These are phyloP conservation scores for Notospermus geniculatus DNA, from an alignment of 1,140 invertebrate species.

Conservation along the genomic window DNA sequence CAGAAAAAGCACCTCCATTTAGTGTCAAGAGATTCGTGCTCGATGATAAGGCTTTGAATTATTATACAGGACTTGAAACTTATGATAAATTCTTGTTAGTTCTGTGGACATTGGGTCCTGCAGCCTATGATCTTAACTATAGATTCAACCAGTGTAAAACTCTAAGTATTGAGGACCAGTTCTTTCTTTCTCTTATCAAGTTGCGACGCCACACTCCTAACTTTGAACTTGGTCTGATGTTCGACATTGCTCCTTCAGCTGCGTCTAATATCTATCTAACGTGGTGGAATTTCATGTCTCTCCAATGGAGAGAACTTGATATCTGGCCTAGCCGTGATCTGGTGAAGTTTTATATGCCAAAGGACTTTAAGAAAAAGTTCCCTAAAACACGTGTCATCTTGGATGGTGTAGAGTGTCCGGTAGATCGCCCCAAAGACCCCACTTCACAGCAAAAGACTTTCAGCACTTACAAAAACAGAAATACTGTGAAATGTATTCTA, in stretches of 20 bases:
- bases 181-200: conserved; percentile 38
- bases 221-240: conserved; percentile 33
- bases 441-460: conserved; percentile 37
- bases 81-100: conserved; percentile 23
- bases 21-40: too few relatives aligned
- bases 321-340: conserved; percentile 35
- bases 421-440: conserved; percentile 29
- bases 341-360: conserved; percentile 31
- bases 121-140: conserved; percentile 49
- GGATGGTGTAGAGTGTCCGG: too few relatives aligned
- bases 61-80: conserved; percentile 25
- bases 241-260: conserved; percentile 27
- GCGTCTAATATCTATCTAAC: conserved; percentile 33
- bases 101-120: conserved; percentile 15
- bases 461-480: conserved; percentile 37
- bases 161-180: conserved; percentile 26
- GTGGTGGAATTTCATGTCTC: conserved; percentile 39
- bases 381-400: conserved; percentile 34
- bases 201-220: conserved; percentile 26
- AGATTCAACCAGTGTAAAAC: conserved; percentile 7
- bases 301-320: conserved; percentile 32
- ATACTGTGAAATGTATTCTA: conserved; percentile 26
- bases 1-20: too few relatives aligned
- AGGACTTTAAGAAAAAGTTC: conserved; percentile 32
- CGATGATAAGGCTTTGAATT: conserved; percentile 50